Evolutionary conservation across 2,113 vertebrate genomes (phyloP).

Genomic region (Pachyramphus minor): DNA sequence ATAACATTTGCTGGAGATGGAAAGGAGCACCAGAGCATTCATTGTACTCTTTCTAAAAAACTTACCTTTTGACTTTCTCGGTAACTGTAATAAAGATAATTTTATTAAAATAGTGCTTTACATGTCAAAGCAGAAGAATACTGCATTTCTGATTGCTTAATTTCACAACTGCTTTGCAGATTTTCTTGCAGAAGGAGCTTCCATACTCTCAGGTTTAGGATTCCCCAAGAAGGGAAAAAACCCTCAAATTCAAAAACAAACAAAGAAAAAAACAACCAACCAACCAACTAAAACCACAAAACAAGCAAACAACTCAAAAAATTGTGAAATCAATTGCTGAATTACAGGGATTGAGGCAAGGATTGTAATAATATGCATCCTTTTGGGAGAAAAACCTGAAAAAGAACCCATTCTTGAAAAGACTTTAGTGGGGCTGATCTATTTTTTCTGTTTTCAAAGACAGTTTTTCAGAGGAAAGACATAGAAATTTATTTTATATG

Average conservation of each 20-base stretch:
- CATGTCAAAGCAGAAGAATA: neutral
- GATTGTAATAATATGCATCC: neutral
- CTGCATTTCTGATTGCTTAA: conserved; percentile 14
- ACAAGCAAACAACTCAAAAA: neutral
- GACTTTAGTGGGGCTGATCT: neutral
- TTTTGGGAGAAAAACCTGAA: neutral
- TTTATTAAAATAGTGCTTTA: conserved; percentile 55
- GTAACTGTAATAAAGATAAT: neutral
- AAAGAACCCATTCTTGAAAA: too few relatives aligned
- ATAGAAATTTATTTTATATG: neutral
- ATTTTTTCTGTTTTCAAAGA: neutral
- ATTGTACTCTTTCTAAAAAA: conserved; percentile 6
- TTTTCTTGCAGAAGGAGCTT: conserved; percentile 29
- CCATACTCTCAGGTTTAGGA: neutral
- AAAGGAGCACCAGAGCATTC: neutral
- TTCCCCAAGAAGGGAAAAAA: neutral
- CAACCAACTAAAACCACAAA: neutral
- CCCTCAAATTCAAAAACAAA: neutral
- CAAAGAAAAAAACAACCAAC: neutral
- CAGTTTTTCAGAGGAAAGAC: neutral
- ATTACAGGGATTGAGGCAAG: fast-evolving
- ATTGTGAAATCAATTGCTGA: neutral
- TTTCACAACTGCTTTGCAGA: neutral
- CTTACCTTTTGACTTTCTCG: conserved; percentile 14
- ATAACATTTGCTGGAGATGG: neutral